Conservation (phyloP, 1,140 invertebrate genomes). For the Vollenhovia emeryi region DNA sequence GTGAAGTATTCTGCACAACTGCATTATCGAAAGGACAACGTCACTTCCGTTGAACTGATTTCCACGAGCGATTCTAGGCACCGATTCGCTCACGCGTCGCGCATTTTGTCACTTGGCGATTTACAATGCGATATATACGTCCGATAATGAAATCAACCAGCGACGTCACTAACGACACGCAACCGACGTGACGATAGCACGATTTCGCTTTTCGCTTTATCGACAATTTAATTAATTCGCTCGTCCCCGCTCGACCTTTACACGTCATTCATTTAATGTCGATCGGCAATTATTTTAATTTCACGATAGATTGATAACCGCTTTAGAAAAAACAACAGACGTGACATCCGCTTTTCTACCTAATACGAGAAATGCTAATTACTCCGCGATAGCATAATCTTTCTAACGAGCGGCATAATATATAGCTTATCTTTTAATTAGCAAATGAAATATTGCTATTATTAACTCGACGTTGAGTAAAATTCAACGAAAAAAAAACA, state of each 20-base stretch:
- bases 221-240: conserved; percentile 55
- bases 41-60: background rate
- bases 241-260: conserved; percentile 29
- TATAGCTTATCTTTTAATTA: conserved; percentile 38
- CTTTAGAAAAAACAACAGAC: background rate
- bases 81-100: background rate
- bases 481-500: conserved; percentile 9
- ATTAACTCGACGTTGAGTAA: background rate
- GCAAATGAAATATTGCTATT: conserved; percentile 27
- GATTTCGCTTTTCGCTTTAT: conserved; percentile 53
- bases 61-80: background rate
- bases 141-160: conserved; percentile 42
- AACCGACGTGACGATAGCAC: conserved; percentile 35
- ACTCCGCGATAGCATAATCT: conserved; percentile 26
- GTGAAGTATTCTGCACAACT: background rate
- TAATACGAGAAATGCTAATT: conserved; percentile 46
- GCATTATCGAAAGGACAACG: background rate
- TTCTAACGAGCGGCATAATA: conserved; percentile 1
- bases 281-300: conserved; percentile 56
- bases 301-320: conserved; percentile 20
- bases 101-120: conserved; percentile 37
- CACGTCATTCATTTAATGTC: conserved; percentile 51
- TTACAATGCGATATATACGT: conserved; percentile 44
- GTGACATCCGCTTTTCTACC: background rate
- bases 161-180: conserved; percentile 28